Evolutionary conservation across 2,113 vertebrate genomes (phyloP), one percentile per base, ranked within the genome.

Genomic region (Engraulis encrasicolus): DNA sequence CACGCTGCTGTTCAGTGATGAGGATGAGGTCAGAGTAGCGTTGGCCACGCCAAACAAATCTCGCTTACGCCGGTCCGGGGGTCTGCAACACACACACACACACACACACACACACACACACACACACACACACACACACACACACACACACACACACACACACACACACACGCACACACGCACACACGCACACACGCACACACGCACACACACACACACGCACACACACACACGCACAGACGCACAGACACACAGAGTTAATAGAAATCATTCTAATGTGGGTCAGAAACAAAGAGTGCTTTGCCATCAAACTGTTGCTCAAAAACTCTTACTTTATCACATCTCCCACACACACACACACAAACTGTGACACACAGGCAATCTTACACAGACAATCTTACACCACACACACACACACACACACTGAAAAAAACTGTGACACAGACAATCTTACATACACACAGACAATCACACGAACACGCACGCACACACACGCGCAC

Each of bases 11-110:
- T 93, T 94, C 90, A 81, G 89, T 45, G 83, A 83, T 1, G 84
- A 88, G 54, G 74, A 20, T 38, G 87, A 88, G 3, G 94, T 40
- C 81, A 94, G 52, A 2, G 96, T 97, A 85, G 93, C 82, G 81
- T 99, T 99, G 37, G 96, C 95, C 0, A 96, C 78, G 0, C 93
- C 95, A 11, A 94, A 94, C 27, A 98, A 81, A 0, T 99, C 98
- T 86, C 98, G 95, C 0, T 97, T 96, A n/a, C 96, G 97, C 49
- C 98, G 94, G 81, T 97, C 97, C 0, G 95, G 95, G 12, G 95
- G 95, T 84, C 95, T 95, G 84, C 15, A 86, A n/a, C 54, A 7
- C 31, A 58, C 58, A 66, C n/a, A 27, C 58, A 66, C 37, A 78
- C 18, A 27, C 23, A 50, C 27, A 58, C 61, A 81, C 58, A 58